These are phyloP conservation scores for Hipparchia sbordonii DNA, from an alignment of 2,888 invertebrate genomes.

Conservation along the genomic window DNA sequence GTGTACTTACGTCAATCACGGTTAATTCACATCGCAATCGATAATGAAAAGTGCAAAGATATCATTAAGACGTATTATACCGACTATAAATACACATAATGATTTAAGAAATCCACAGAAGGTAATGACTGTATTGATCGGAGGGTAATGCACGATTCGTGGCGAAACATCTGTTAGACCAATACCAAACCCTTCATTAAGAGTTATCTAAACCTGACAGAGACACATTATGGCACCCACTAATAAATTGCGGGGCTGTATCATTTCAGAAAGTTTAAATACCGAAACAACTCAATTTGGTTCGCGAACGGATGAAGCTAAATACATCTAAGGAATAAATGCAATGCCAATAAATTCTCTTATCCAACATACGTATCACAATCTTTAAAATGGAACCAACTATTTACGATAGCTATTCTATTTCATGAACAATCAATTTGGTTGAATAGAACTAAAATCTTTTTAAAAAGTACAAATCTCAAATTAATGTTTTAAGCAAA, in stretches of 20 bases:
- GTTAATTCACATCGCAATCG: neutral
- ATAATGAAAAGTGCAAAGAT: constrained; percentile 5
- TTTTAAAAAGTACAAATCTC: no score
- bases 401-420: neutral
- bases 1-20: neutral
- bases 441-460: no score
- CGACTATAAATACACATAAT: constrained; percentile 21
- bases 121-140: constrained; percentile 35
- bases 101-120: constrained; percentile 29
- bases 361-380: neutral
- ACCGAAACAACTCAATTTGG: constrained; percentile 21
- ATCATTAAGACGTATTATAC: neutral
- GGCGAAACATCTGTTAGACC: constrained; percentile 38
- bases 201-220: constrained; percentile 38
- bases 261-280: constrained; percentile 29
- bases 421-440: no score
- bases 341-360: constrained; percentile 20
- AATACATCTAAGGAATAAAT: constrained; percentile 14
- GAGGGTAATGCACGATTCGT: constrained; percentile 38
- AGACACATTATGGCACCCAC: constrained; percentile 37
- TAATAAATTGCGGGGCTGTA: constrained; percentile 29
- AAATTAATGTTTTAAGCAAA: no score
- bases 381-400: constrained; percentile 2
- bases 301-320: neutral
- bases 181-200: constrained; percentile 38